Conservation (phyloP, 2,888 invertebrate genomes). For the Parthenolecanium corni region DNA sequence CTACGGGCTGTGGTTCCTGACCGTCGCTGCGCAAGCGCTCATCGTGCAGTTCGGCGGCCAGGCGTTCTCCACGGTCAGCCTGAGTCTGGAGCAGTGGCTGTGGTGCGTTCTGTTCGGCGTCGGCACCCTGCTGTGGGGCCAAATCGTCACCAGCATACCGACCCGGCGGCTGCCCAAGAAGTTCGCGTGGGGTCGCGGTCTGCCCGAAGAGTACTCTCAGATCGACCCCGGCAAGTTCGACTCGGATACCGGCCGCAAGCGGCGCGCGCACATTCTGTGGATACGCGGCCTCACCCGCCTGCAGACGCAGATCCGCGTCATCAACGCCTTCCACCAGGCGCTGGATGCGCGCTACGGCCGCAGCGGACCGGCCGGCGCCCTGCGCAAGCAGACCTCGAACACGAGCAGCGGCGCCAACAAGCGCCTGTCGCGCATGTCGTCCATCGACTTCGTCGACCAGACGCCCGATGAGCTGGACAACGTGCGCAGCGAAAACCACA, state of each 20-base stretch:
- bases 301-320: conserved; percentile 42
- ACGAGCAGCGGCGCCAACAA: conserved; percentile 23
- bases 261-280: conserved; percentile 50
- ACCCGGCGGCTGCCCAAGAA: conserved; percentile 44
- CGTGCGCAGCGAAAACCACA: conserved; percentile 8
- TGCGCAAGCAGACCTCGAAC: conserved; percentile 10
- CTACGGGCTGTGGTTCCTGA: conserved; percentile 48
- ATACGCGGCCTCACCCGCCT: conserved; percentile 50
- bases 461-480: conserved; percentile 20
- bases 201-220: conserved; percentile 50
- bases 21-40: conserved; percentile 46
- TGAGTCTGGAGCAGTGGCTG: conserved; percentile 47
- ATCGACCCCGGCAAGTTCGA: neutral
- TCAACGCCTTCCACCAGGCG: conserved; percentile 33
- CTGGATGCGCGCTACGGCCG: conserved; percentile 21
- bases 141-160: conserved; percentile 48
- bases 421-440: conserved; percentile 24
- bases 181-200: conserved; percentile 69
- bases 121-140: conserved; percentile 47
- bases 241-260: conserved; percentile 14
- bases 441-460: conserved; percentile 24
- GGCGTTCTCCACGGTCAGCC: conserved; percentile 45
- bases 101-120: conserved; percentile 49
- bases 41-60: conserved; percentile 47
- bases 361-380: conserved; percentile 7